These are phyloP conservation scores for Dallia pectoralis DNA, from an alignment of 2,797 vertebrate species.

Conservation along the genomic window DNA sequence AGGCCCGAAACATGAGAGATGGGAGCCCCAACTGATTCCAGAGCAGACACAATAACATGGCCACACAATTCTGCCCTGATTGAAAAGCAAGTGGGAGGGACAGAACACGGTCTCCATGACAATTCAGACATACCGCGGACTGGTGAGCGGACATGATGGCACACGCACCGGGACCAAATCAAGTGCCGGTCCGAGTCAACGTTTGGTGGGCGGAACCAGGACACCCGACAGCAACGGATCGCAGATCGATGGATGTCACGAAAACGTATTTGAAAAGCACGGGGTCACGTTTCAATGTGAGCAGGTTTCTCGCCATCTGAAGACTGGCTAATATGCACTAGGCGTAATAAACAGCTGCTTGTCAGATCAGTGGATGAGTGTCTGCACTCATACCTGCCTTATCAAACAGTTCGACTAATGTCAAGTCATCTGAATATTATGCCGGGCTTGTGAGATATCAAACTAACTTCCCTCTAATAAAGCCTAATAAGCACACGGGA, in stretches of 20 bases:
- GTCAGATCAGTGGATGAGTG: neutral
- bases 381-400: constrained; percentile 37
- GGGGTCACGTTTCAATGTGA: neutral
- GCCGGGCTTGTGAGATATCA: constrained; percentile 59
- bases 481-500: constrained; percentile 78
- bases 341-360: neutral
- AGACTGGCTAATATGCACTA: neutral
- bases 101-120: no score
- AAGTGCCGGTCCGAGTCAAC: no score
- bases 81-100: neutral
- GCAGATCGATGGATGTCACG: no score
- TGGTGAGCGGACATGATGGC: no score
- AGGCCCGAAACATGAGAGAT: constrained; percentile 3
- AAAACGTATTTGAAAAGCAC: no score
- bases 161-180: no score
- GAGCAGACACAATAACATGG: neutral
- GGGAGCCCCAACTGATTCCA: constrained; percentile 3
- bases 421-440: constrained; percentile 60
- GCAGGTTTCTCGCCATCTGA: neutral
- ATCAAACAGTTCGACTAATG: constrained; percentile 56
- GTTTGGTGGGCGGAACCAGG: no score
- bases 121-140: no score
- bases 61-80: constrained; percentile 1
- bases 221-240: no score
- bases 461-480: constrained; percentile 55